phyloP scores from a whole-genome alignment of 2,888 invertebrate species.

The Tribolium freemani region DNA sequence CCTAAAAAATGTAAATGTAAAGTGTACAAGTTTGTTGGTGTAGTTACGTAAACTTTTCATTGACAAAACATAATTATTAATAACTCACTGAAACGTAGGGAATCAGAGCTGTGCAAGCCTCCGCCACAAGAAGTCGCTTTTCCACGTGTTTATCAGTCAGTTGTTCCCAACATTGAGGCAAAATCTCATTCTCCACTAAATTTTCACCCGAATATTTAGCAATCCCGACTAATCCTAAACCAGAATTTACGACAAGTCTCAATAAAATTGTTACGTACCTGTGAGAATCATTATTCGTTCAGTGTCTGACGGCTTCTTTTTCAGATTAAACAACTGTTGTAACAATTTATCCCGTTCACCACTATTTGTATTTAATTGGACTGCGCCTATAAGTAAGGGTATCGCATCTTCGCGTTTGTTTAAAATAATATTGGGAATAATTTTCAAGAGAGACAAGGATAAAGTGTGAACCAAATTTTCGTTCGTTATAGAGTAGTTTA shows the following conservation, averaged over 20 bases:
- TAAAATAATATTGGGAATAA: conserved; percentile 78
- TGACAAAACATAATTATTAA: not conserved
- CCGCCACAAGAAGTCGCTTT: conserved; percentile 76
- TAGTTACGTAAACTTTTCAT: not conserved
- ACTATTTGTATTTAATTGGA: conserved; percentile 73
- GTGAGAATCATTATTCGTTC: conserved; percentile 74
- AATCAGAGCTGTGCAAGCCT: conserved; percentile 77
- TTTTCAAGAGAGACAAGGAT: conserved; percentile 72
- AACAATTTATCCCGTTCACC: conserved; percentile 75
- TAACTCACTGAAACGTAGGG: conserved; percentile 75
- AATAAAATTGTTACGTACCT: conserved; percentile 61
- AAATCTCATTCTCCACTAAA: conserved; percentile 76
- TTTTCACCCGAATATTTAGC: conserved; percentile 68
- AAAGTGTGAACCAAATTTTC: conserved; percentile 70
- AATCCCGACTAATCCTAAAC: conserved; percentile 68
- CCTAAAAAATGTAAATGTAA: too few relatives aligned
- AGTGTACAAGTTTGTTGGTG: too few relatives aligned
- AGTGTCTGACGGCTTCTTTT: conserved; percentile 78
- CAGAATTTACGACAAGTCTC: not conserved
- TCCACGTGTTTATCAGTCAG: conserved; percentile 78
- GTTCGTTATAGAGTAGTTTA: conserved; percentile 63
- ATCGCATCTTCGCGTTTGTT: conserved; percentile 80
- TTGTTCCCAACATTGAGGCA: conserved; percentile 82
- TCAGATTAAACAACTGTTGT: conserved; percentile 78
- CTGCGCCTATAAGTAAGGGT: conserved; percentile 75